Evolutionary conservation across 2,113 vertebrate genomes (phyloP), one percentile per base, ranked within the genome.

Genomic region (Motacilla tschutschensis): DNA sequence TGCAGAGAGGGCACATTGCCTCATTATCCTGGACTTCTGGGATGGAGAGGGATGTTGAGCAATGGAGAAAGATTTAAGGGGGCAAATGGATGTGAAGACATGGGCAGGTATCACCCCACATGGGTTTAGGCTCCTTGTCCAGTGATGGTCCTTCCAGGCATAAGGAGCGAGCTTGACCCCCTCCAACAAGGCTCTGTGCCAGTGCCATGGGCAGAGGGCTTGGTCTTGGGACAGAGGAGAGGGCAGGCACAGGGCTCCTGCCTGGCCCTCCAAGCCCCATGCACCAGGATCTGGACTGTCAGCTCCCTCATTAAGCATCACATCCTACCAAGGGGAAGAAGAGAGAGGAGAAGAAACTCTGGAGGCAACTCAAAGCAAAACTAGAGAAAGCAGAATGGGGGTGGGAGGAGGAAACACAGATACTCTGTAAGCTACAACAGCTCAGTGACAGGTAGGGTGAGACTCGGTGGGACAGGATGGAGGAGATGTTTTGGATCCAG

Each of bases 331-430:
- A 73, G 59, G 20, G 19, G 31, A 92, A 51, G 77, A 71, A 89
- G 54, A 89, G 22, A 86, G 33, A 87, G 57, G 72, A 91, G 66
- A 71, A 88, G 78, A 82, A 88, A 88, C 71, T 44, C 20, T 55
- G 67, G 55, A 91, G 67, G 29, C 53, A 1, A 82, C 64, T 92
- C 83, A 95, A 94, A 95, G 48, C 92, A 95, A 92, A 94, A 94
- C 94, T 79, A 92, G 93, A 94, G 94, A 95, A 94, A 95, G 90
- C 88, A 77, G 67, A 88, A 58, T 12, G 51, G 86, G 64, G 58
- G 80, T 0, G 0, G 59, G 1, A 8, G 75, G 81, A 88, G 79
- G 90, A 91, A 91, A 91, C 5, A 4, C 15, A 73, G 31, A 84
- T 26, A 41, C 59, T 81, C 55, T 48, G 53, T 17, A 44, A 79